phyloP scores from a whole-genome alignment of 2,797 vertebrate species.

The Characodon lateralis region DNA sequence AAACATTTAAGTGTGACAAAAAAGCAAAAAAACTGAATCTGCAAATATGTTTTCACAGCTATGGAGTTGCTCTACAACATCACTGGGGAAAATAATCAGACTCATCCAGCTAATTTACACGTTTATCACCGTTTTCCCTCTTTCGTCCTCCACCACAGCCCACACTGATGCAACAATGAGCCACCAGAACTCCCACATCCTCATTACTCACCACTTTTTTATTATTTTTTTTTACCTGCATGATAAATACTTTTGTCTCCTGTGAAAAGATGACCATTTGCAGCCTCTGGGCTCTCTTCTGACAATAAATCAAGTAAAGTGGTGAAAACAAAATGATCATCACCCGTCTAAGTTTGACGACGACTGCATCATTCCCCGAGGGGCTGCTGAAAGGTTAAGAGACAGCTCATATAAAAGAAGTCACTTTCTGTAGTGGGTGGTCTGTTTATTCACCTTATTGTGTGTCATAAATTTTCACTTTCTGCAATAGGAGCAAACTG shows the following conservation, averaged over 20 bases:
- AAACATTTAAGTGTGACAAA: no score
- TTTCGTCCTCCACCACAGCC: not conserved
- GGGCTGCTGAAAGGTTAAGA: constrained; percentile 40
- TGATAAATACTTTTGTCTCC: constrained; percentile 46
- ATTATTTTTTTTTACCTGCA: constrained; percentile 7
- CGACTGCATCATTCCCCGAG: constrained; percentile 31
- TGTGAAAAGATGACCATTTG: constrained; percentile 36
- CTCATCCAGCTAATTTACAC: not conserved
- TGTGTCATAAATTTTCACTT: constrained; percentile 33
- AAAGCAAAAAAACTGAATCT: no score
- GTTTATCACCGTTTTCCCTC: not conserved
- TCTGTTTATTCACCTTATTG: constrained; percentile 41
- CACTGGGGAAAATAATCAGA: not conserved
- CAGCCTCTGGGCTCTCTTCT: constrained; percentile 17
- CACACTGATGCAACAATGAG: constrained; percentile 1
- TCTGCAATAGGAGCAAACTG: constrained; percentile 24
- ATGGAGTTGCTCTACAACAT: no score
- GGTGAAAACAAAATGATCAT: constrained; percentile 36
- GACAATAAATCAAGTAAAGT: constrained; percentile 28
- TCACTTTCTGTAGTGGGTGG: constrained; percentile 31
- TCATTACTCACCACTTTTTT: constrained; percentile 33
- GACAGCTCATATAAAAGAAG: constrained; percentile 24
- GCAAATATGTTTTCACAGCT: no score
- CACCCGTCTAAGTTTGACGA: constrained; percentile 44
- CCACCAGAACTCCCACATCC: constrained; percentile 35